Conservation (phyloP, 2,113 vertebrate species). For the Upupa epops region DNA sequence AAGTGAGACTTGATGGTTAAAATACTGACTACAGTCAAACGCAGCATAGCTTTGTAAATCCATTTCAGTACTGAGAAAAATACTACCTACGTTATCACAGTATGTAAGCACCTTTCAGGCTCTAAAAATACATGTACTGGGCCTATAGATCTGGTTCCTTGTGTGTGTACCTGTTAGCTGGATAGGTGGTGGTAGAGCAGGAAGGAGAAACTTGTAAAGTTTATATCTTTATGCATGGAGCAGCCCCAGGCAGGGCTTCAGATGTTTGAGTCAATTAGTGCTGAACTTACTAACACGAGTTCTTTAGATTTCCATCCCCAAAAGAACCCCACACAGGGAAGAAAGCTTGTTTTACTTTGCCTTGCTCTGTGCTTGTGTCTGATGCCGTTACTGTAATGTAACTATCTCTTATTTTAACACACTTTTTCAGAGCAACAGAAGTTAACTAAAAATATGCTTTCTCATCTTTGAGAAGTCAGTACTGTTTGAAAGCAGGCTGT, state of each 20-base stretch:
- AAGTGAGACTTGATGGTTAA: neutral
- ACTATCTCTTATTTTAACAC: slow-evolving; percentile 10
- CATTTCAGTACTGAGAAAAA: neutral
- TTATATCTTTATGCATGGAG: neutral
- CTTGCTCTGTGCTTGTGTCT: neutral
- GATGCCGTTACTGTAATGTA: neutral
- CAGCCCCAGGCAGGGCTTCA: neutral
- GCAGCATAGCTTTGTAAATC: neutral
- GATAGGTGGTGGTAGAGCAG: neutral
- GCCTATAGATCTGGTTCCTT: neutral
- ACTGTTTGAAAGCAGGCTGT: slow-evolving; percentile 41
- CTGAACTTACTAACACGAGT: neutral
- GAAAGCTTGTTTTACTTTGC: neutral
- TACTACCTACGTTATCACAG: neutral
- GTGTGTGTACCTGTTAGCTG: neutral
- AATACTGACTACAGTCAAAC: neutral
- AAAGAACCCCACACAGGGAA: neutral
- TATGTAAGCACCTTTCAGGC: neutral
- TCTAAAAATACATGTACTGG: slow-evolving; percentile 2
- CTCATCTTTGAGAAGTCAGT: slow-evolving; percentile 33
- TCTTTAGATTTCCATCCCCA: neutral
- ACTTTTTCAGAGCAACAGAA: slow-evolving; percentile 28
- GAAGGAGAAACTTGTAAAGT: neutral
- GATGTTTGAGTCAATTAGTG: neutral
- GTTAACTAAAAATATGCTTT: slow-evolving; percentile 63